These are phyloP conservation scores for Platycheirus albimanus DNA, from an alignment of 2,888 invertebrate species.

Conservation along the genomic window DNA sequence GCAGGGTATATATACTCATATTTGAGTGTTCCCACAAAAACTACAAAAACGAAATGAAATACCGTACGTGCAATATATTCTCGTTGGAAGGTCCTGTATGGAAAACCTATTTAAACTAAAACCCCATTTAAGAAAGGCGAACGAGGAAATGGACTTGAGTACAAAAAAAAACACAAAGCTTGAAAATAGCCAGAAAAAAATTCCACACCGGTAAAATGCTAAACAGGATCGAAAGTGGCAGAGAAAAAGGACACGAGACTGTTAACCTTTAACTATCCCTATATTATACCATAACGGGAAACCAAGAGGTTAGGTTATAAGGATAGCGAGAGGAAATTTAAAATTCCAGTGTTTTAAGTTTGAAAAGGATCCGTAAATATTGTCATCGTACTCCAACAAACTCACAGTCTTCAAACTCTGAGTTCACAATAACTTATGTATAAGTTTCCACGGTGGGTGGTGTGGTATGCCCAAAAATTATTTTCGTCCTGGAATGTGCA, in stretches of 20 bases:
- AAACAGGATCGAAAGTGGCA: conserved; percentile 51
- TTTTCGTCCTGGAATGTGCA: conserved; percentile 47
- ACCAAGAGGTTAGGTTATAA: background rate
- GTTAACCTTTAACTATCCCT: background rate
- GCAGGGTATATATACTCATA: conserved; percentile 71
- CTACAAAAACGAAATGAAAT: conserved; percentile 72
- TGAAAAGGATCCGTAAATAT: conserved; percentile 52
- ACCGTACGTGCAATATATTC: conserved; percentile 59
- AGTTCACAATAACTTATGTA: conserved; percentile 42
- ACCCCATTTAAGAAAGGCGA: conserved; percentile 14
- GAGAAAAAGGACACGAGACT: conserved; percentile 13
- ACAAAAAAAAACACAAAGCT: background rate
- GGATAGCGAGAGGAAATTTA: conserved; percentile 40
- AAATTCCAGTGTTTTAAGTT: conserved; percentile 64
- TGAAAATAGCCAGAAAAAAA: conserved; percentile 28
- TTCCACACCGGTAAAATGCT: conserved; percentile 55
- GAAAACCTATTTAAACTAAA: conserved; percentile 67
- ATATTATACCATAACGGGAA: background rate
- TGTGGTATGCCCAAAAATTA: conserved; percentile 58
- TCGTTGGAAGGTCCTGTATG: too few species aligned
- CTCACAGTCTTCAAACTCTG: conserved; percentile 15
- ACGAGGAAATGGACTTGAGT: conserved; percentile 32
- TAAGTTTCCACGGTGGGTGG: conserved; percentile 6
- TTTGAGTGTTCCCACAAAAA: conserved; percentile 69
- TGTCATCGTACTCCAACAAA: conserved; percentile 52